Conservation (phyloP, 2,888 invertebrate species). For the Acronicta alni region DNA sequence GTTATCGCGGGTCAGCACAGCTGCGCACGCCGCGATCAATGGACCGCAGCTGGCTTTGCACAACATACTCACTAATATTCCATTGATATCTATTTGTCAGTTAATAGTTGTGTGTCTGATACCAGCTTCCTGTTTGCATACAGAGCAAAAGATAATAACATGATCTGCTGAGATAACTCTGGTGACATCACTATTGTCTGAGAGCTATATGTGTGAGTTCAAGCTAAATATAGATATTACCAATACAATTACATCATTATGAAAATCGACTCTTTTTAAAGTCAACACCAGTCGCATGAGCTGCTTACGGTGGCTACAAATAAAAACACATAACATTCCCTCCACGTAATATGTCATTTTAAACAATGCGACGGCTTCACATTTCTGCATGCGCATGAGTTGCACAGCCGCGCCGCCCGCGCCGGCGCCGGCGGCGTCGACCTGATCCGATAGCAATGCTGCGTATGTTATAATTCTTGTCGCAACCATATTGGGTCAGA, state of each 20-base stretch:
- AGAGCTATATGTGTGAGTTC: slow-evolving; percentile 14
- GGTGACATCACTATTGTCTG: slow-evolving; percentile 23
- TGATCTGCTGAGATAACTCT: slow-evolving; percentile 40
- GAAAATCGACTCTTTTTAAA: slow-evolving; percentile 33
- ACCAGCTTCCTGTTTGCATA: slow-evolving; percentile 54
- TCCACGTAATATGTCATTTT: slow-evolving; percentile 38
- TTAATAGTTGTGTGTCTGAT: slow-evolving; percentile 44
- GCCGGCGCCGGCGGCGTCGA: slow-evolving; percentile 55
- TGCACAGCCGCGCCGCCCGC: slow-evolving; percentile 18
- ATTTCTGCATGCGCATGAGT: slow-evolving; percentile 52
- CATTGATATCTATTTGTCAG: slow-evolving; percentile 63
- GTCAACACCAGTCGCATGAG: slow-evolving; percentile 16
- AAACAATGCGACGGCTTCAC: slow-evolving; percentile 48
- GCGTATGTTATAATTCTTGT: slow-evolving; percentile 55
- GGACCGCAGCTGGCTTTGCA: slow-evolving; percentile 67
- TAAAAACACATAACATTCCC: slow-evolving; percentile 28
- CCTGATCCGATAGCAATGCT: slow-evolving; percentile 50
- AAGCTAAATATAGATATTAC: slow-evolving; percentile 17
- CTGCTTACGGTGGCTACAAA: slow-evolving; percentile 14
- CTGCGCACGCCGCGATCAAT: slow-evolving; percentile 69
- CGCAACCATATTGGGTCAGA: slow-evolving; percentile 51
- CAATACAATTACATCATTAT: slow-evolving; percentile 32
- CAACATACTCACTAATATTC: slow-evolving; percentile 59
- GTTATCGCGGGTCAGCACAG: slow-evolving; percentile 82
- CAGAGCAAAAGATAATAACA: slow-evolving; percentile 40